These are phyloP conservation scores for Lymantria monacha DNA, from an alignment of 2,888 invertebrate species.

Conservation along the genomic window DNA sequence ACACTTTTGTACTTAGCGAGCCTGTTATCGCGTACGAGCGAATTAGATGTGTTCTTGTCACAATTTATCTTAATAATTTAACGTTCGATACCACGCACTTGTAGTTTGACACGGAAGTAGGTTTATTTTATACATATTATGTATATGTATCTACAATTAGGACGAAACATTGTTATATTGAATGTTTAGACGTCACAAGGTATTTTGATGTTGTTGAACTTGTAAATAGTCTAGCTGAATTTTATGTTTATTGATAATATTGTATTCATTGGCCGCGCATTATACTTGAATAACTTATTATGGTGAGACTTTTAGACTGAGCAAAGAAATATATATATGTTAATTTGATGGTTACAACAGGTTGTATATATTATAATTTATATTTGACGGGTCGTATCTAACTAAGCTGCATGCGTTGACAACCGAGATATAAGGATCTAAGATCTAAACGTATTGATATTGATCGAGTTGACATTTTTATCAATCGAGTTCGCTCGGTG, in stretches of 20 bases:
- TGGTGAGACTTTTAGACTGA: constrained; percentile 60
- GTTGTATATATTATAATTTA: constrained; percentile 23
- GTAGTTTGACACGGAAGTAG: constrained; percentile 9
- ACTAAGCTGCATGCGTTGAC: background rate
- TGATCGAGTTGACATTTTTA: too few species aligned
- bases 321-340: constrained; percentile 35
- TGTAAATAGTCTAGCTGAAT: constrained; percentile 57
- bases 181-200: constrained; percentile 27
- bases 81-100: constrained; percentile 6
- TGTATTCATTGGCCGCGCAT: constrained; percentile 26
- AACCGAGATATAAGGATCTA: too few species aligned
- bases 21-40: constrained; percentile 8
- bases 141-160: constrained; percentile 14
- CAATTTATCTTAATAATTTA: constrained; percentile 21
- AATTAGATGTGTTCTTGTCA: constrained; percentile 17
- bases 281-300: constrained; percentile 31
- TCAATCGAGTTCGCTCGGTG: too few species aligned
- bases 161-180: constrained; percentile 25
- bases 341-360: constrained; percentile 36
- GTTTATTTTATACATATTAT: background rate
- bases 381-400: background rate
- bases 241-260: constrained; percentile 38
- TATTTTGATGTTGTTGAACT: constrained; percentile 51
- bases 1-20: constrained; percentile 21
- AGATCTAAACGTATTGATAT: too few species aligned